Percentiles rank a stretch among this genome's conserved stretches.
Conservation (phyloP, 2,113 vertebrate species). For the Clarias magur region DNA sequence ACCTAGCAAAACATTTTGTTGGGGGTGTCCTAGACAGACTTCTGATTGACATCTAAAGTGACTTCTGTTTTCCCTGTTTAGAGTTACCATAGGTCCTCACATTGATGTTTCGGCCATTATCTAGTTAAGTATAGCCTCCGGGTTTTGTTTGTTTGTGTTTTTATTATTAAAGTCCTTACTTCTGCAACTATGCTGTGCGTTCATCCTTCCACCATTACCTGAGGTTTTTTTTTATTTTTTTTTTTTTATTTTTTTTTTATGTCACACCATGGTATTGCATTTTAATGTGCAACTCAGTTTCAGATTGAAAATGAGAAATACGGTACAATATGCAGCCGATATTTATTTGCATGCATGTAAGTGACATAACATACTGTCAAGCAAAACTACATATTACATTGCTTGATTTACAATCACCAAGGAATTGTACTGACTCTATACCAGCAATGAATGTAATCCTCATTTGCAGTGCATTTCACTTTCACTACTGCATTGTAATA, state of each 20-base stretch:
- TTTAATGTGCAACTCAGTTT: background rate
- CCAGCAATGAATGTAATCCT: background rate
- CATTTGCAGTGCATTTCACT: background rate
- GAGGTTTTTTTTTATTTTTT: too few species aligned
- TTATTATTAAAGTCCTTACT: too few species aligned
- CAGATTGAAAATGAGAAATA: background rate
- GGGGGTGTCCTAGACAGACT: too few species aligned
- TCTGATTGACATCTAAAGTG: too few species aligned
- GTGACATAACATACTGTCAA: background rate
- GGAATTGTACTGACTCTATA: background rate
- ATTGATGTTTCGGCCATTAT: too few species aligned
- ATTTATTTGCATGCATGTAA: background rate
- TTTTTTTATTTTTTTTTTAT: too few species aligned
- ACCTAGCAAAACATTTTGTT: too few species aligned
- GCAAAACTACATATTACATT: background rate
- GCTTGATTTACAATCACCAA: background rate
- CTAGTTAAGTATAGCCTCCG: too few species aligned
- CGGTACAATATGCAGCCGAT: background rate
- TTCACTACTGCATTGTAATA: background rate
- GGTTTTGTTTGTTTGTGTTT: too few species aligned
- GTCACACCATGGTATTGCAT: background rate
- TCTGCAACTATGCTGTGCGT: background rate
- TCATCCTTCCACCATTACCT: too few species aligned
- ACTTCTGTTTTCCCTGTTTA: too few species aligned
- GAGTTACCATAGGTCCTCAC: too few species aligned